Percentiles rank a stretch among this genome's conserved stretches.
Evolutionary conservation across 2,113 vertebrate genomes (phyloP).

Genomic region (Odontophorus gujanensis): DNA sequence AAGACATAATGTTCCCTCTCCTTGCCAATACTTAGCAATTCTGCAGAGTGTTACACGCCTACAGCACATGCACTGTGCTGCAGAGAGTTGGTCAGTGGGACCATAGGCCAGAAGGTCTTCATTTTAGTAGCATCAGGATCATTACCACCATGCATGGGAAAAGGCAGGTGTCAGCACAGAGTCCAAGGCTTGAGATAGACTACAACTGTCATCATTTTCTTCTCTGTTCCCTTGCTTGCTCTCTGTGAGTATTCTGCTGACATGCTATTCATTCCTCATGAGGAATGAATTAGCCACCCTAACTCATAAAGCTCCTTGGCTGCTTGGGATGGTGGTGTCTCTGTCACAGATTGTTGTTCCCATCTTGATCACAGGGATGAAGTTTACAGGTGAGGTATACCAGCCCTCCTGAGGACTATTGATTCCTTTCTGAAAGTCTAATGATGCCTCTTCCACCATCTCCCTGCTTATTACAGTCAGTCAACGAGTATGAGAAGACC

Average conservation of each 20-base stretch:
- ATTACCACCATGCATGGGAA: neutral
- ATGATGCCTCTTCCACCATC: neutral
- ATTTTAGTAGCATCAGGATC: neutral
- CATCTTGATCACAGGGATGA: neutral
- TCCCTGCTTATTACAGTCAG: fast-evolving
- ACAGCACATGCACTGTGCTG: neutral
- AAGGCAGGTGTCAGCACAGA: neutral
- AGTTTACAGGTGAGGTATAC: neutral
- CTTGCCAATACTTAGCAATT: slow-evolving; percentile 15
- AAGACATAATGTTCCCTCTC: slow-evolving; percentile 14
- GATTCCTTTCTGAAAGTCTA: neutral
- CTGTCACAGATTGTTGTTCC: neutral
- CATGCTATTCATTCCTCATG: neutral
- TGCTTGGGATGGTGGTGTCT: neutral
- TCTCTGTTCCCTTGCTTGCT: neutral
- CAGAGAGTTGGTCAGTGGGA: neutral
- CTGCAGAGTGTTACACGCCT: neutral
- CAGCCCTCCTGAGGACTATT: neutral
- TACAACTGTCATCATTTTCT: neutral
- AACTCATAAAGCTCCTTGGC: neutral
- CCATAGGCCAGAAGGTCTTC: neutral
- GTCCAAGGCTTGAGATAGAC: neutral
- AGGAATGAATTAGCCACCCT: neutral
- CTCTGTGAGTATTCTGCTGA: neutral
- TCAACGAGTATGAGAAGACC: neutral